Conservation (phyloP, 2,888 invertebrate genomes). For the Biston stratarius region DNA sequence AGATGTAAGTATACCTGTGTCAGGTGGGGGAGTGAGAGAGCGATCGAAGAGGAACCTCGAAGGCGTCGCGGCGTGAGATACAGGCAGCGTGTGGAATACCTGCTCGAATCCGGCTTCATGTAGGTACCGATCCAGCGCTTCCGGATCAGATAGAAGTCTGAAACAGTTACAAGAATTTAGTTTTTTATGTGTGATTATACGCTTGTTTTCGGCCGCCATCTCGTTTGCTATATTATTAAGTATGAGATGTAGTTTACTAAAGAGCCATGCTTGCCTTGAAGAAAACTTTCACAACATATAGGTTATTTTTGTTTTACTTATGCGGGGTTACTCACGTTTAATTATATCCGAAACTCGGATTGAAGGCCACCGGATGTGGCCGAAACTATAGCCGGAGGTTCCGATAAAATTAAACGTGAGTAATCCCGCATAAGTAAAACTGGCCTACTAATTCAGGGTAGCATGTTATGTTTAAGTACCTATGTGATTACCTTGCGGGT, state of each 20-base stretch:
- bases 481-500: conserved; percentile 82
- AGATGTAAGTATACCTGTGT: conserved; percentile 57
- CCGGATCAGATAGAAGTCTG: conserved; percentile 94
- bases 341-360: too few species aligned
- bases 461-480: neutral
- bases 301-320: too few species aligned
- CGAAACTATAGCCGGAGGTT: too few species aligned
- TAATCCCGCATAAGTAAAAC: too few species aligned
- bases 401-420: too few species aligned
- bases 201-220: too few species aligned
- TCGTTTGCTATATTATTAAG: neutral
- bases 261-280: too few species aligned
- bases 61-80: conserved; percentile 54
- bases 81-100: conserved; percentile 88
- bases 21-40: conserved; percentile 75
- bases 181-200: neutral
- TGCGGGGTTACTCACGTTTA: too few species aligned
- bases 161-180: neutral
- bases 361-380: too few species aligned
- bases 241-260: too few species aligned
- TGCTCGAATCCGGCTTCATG: conserved; percentile 93
- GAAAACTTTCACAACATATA: too few species aligned
- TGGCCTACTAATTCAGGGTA: too few species aligned
- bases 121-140: conserved; percentile 94
- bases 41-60: conserved; percentile 76